Percentiles rank a stretch among this genome's conserved stretches.
Conservation (phyloP, 2,888 invertebrate genomes). For the Cephus pygmeus region DNA sequence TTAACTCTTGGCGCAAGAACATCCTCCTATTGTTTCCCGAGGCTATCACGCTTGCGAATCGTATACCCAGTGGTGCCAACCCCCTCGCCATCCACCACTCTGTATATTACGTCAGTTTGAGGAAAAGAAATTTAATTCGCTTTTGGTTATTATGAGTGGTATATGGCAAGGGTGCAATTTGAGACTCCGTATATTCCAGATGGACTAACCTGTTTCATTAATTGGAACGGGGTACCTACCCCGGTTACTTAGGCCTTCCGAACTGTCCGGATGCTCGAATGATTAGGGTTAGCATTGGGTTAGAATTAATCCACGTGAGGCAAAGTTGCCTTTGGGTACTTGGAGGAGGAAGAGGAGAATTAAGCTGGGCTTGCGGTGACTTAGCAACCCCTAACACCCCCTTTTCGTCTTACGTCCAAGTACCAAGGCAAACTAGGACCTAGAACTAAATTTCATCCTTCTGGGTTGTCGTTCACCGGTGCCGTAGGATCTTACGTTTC, state of each 20-base stretch:
- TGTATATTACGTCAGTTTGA: background rate
- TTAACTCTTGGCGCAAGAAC: background rate
- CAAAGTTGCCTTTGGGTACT: conserved; percentile 41
- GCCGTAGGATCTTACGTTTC: background rate
- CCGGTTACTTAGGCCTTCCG: background rate
- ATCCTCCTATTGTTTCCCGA: background rate
- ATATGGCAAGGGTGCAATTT: background rate
- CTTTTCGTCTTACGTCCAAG: background rate
- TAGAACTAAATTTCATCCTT: background rate
- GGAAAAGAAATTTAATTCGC: background rate
- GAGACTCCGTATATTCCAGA: background rate
- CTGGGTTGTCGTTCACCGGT: background rate
- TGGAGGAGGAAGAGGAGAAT: conserved; percentile 35
- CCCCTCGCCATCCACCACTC: background rate
- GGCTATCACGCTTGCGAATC: conserved; percentile 5
- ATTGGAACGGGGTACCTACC: background rate
- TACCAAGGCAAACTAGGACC: background rate
- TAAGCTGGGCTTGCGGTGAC: conserved; percentile 37
- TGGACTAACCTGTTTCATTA: background rate
- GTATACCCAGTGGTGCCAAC: background rate
- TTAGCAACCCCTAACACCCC: conserved; percentile 24
- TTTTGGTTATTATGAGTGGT: background rate
- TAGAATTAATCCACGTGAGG: conserved; percentile 51
- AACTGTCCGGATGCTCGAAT: background rate
- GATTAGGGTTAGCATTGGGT: conserved; percentile 23